phyloP scores from a whole-genome alignment of 2,888 invertebrate species.

The Spisula solida region DNA sequence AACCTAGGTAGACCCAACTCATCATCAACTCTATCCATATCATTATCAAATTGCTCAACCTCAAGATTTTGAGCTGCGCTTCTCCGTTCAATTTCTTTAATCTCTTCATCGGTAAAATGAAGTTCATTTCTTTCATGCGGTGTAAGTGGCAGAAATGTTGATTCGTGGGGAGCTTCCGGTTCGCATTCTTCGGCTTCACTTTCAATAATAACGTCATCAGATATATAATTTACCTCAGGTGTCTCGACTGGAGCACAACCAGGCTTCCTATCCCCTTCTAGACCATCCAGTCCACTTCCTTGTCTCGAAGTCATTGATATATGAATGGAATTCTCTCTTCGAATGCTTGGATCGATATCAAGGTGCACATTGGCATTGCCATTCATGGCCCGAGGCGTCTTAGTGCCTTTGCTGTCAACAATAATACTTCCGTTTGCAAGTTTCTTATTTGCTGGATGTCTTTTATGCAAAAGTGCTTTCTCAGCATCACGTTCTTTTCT shows the following conservation, averaged over 20 bases:
- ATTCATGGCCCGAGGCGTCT: conserved; percentile 57
- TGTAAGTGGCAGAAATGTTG: conserved; percentile 69
- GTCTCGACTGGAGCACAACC: conserved; percentile 67
- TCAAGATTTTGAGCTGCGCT: conserved; percentile 42
- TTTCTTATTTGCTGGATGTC: conserved; percentile 67
- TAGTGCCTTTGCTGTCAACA: conserved; percentile 47
- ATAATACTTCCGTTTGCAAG: conserved; percentile 63
- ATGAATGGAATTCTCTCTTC: conserved; percentile 68
- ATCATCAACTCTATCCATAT: conserved; percentile 71
- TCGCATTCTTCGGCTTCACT: conserved; percentile 50
- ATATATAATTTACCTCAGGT: conserved; percentile 66
- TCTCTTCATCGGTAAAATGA: conserved; percentile 66
- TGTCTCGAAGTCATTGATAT: conserved; percentile 67
- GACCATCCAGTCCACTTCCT: conserved; percentile 53
- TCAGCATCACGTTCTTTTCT: conserved; percentile 57
- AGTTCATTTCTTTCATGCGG: conserved; percentile 60
- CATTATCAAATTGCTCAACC: conserved; percentile 47
- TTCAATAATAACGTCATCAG: conserved; percentile 61
- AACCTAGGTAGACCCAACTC: conserved; percentile 68
- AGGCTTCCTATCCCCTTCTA: conserved; percentile 42
- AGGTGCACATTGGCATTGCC: conserved; percentile 65
- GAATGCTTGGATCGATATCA: conserved; percentile 53
- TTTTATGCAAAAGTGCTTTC: conserved; percentile 57
- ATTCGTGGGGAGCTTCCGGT: conserved; percentile 50
- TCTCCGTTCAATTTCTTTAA: conserved; percentile 58